Conservation (phyloP, 2,888 invertebrate species). For the Eucera pruinosa region DNA sequence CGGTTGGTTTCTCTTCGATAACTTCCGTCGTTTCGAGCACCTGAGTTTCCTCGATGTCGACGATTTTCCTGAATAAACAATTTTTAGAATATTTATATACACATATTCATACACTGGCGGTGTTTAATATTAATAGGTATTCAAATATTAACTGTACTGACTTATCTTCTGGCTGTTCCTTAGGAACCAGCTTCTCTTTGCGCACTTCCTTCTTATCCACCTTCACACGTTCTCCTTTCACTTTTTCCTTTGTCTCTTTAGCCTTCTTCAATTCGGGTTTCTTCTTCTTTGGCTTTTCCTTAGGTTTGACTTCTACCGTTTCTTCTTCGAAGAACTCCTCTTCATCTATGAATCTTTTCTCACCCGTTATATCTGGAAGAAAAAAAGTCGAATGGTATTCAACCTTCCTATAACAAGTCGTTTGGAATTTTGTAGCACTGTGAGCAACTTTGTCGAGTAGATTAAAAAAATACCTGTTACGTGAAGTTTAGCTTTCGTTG, state of each 20-base stretch:
- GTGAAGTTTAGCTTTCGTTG: slow-evolving; percentile 91
- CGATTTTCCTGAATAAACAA: slow-evolving; percentile 81
- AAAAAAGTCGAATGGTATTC: not conserved
- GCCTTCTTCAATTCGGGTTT: slow-evolving; percentile 83
- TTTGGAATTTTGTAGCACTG: too few species aligned
- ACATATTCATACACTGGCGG: not conserved
- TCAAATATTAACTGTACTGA: slow-evolving; percentile 58
- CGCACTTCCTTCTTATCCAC: slow-evolving; percentile 84
- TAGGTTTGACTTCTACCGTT: slow-evolving; percentile 71
- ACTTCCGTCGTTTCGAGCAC: slow-evolving; percentile 87
- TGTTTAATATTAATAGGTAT: not conserved
- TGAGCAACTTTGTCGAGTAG: not conserved
- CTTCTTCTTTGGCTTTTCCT: slow-evolving; percentile 75
- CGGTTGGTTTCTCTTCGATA: slow-evolving; percentile 84
- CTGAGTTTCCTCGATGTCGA: slow-evolving; percentile 86
- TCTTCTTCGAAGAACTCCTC: slow-evolving; percentile 66
- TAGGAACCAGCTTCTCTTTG: slow-evolving; percentile 72
- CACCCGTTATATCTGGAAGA: slow-evolving; percentile 84
- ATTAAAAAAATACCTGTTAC: slow-evolving; percentile 84
- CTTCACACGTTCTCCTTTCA: slow-evolving; percentile 85
- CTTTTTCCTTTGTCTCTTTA: slow-evolving; percentile 84
- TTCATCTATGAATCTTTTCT: slow-evolving; percentile 36
- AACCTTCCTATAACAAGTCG: too few species aligned
- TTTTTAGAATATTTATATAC: not conserved
- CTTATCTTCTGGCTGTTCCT: slow-evolving; percentile 81